These are phyloP conservation scores for Bos taurus DNA, from an alignment of 2,113 vertebrate species.

Conservation along the genomic window ARS-UCD2.0 NC_037344.1:14906001-14906500, in stretches of 20 bases:
- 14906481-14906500: neutral
- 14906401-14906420: neutral
- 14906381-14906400: neutral
- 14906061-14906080: too few species aligned
- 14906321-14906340: neutral
- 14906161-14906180: neutral
- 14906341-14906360: neutral
- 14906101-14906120: too few species aligned
- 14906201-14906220: too few species aligned
- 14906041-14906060: too few species aligned
- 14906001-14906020: neutral
- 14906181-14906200: too few species aligned
- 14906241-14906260: neutral
- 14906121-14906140: too few species aligned
- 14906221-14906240: neutral
- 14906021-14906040: too few species aligned
- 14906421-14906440: neutral
- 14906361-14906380: neutral
- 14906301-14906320: neutral
- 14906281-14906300: neutral
- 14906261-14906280: neutral
- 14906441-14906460: neutral
- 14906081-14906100: too few species aligned
- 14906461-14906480: neutral
- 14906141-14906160: neutral